A percentile compares a stretch with the other conserved stretches of the same genome.
phyloP scores from a whole-genome alignment of 2,888 invertebrate species.

The Dicranocentrus wangi region DNA sequence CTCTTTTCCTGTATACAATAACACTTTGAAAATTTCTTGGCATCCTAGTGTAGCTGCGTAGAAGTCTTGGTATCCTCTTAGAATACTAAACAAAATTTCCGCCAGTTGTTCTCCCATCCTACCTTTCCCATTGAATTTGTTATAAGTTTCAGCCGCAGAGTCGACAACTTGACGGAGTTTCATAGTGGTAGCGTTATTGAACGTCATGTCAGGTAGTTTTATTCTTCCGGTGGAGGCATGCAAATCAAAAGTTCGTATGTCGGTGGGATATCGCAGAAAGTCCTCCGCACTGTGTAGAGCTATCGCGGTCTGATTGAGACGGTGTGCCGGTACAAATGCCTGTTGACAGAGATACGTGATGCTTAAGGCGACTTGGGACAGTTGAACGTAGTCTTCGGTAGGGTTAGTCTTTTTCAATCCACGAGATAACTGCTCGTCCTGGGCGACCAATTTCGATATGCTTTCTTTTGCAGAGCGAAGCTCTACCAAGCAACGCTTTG shows the following conservation, averaged over 20 bases:
- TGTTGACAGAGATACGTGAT: slow-evolving; percentile 65
- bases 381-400: slow-evolving; percentile 57
- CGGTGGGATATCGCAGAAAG: slow-evolving; percentile 68
- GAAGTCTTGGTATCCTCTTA: slow-evolving; percentile 69
- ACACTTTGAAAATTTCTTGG: slow-evolving; percentile 69
- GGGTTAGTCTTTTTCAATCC: slow-evolving; percentile 58
- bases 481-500: slow-evolving; percentile 59
- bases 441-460: slow-evolving; percentile 60
- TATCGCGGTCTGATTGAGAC: slow-evolving; percentile 68
- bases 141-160: slow-evolving; percentile 65
- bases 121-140: slow-evolving; percentile 65
- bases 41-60: slow-evolving; percentile 66
- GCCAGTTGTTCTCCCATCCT: slow-evolving; percentile 58
- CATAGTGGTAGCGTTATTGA: slow-evolving; percentile 61
- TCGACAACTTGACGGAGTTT: slow-evolving; percentile 68
- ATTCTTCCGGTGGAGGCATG: slow-evolving; percentile 53
- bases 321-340: slow-evolving; percentile 70
- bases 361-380: slow-evolving; percentile 52
- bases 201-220: slow-evolving; percentile 57
- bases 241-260: slow-evolving; percentile 63
- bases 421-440: slow-evolving; percentile 68
- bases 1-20: slow-evolving; percentile 64
- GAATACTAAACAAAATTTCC: slow-evolving; percentile 62
- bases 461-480: slow-evolving; percentile 64
- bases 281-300: slow-evolving; percentile 69